phyloP scores from a whole-genome alignment of 1,140 invertebrate genomes.

The Zaprionus nigranus region DNA sequence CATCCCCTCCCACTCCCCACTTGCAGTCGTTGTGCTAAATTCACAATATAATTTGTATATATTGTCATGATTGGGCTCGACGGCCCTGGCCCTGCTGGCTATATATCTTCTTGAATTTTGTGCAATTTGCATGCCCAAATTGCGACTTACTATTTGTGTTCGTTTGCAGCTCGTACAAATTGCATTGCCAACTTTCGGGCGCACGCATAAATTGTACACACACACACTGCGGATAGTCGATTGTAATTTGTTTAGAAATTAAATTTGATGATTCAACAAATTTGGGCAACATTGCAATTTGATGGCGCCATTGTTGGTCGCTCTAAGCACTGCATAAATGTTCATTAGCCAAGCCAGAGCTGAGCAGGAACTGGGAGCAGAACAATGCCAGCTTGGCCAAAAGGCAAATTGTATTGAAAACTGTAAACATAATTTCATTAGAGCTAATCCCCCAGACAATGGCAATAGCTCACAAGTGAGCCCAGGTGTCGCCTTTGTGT shows the following conservation, averaged over 20 bases:
- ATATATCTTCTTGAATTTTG: conserved; percentile 37
- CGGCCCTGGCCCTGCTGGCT: neutral
- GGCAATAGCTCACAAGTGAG: conserved; percentile 7
- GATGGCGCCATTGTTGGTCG: conserved; percentile 27
- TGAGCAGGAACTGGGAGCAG: conserved; percentile 21
- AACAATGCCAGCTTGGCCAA: conserved; percentile 27
- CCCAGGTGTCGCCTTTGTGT: conserved; percentile 2
- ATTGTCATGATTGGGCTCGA: conserved; percentile 18
- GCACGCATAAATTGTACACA: conserved; percentile 33
- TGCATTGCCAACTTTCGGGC: conserved; percentile 54
- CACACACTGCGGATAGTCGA: neutral
- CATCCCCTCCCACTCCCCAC: neutral
- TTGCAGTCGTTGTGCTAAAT: conserved; percentile 13
- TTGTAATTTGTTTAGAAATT: conserved; percentile 75
- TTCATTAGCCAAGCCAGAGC: conserved; percentile 46
- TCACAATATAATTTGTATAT: conserved; percentile 45
- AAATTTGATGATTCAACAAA: conserved; percentile 71
- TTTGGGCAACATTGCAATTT: conserved; percentile 46
- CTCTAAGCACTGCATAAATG: conserved; percentile 49
- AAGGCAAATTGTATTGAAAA: conserved; percentile 60
- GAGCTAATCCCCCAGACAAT: conserved; percentile 15
- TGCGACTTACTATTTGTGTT: conserved; percentile 34
- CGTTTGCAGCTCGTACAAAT: conserved; percentile 31
- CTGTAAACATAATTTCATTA: conserved; percentile 66
- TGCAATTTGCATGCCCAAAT: conserved; percentile 43